Conservation (phyloP, 2,797 vertebrate species). For the Benthosema pterotum region DNA sequence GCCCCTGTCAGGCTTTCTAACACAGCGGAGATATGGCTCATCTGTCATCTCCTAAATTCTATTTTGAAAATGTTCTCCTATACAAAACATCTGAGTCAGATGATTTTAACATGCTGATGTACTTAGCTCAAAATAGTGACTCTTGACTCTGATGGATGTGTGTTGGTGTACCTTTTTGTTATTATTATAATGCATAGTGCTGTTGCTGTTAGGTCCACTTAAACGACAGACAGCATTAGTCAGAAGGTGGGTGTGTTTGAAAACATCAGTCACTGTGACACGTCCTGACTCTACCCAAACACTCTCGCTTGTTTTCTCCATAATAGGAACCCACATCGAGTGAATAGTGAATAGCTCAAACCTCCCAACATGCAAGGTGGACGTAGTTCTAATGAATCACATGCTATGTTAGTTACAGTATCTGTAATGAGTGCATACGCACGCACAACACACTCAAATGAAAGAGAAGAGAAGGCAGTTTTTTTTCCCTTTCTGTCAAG, state of each 20-base stretch:
- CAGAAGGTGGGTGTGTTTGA: too few species aligned
- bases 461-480: not conserved
- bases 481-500: slow-evolving; percentile 45
- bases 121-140: too few species aligned
- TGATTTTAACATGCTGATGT: not conserved
- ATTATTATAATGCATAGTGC: not conserved
- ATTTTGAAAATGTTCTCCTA: too few species aligned
- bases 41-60: too few species aligned
- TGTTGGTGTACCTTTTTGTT: not conserved
- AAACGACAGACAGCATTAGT: too few species aligned
- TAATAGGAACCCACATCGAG: slow-evolving; percentile 1
- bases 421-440: too few species aligned
- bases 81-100: too few species aligned
- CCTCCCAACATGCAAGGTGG: slow-evolving; percentile 42
- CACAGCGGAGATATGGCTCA: too few species aligned
- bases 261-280: slow-evolving; percentile 11
- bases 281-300: slow-evolving; percentile 19
- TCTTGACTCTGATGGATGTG: too few species aligned
- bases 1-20: too few species aligned
- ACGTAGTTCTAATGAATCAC: slow-evolving; percentile 5
- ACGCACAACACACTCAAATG: too few species aligned
- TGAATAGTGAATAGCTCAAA: slow-evolving; percentile 16
- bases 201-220: slow-evolving; percentile 1
- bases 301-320: slow-evolving; percentile 16
- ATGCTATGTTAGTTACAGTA: too few species aligned